Percentiles rank a stretch among this genome's conserved stretches.
These are phyloP conservation scores for Cephalophus harveyi DNA, from an alignment of 2,113 vertebrate species.

Conservation along the genomic window DNA sequence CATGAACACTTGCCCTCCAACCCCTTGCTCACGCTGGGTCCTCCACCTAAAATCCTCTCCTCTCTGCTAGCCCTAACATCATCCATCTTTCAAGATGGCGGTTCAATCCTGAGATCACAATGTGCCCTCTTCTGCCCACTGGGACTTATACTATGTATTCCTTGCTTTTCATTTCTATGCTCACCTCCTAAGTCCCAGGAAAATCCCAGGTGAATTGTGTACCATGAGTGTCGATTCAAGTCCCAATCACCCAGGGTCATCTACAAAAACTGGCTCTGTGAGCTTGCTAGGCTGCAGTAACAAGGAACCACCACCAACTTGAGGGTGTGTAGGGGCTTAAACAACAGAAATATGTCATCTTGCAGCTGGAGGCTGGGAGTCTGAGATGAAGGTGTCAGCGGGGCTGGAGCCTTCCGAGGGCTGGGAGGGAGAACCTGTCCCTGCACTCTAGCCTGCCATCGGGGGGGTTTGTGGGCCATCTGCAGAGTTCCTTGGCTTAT, in stretches of 20 bases:
- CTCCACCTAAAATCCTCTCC: not conserved
- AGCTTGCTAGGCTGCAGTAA: not conserved
- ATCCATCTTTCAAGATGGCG: not conserved
- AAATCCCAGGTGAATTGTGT: not conserved
- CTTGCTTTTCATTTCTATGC: not conserved
- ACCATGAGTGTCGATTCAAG: not conserved
- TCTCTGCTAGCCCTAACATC: not conserved
- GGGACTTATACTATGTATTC: not conserved
- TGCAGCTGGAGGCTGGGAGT: not conserved
- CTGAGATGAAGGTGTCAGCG: not conserved
- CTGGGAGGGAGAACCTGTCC: not conserved
- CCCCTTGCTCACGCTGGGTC: not conserved
- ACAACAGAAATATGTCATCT: not conserved
- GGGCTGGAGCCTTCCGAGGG: not conserved
- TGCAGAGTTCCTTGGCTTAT: not conserved
- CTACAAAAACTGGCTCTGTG: not conserved
- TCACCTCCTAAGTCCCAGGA: not conserved
- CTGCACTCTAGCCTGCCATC: not conserved
- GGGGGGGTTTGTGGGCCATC: not conserved
- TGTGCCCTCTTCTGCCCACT: not conserved
- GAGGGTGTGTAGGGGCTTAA: not conserved
- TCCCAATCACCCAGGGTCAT: not conserved
- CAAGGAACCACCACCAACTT: not conserved
- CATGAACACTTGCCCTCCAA: not conserved
- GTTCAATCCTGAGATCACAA: not conserved